Evolutionary conservation across 1,140 invertebrate genomes (phyloP).

Genomic region (Drosophila jambulina): DNA sequence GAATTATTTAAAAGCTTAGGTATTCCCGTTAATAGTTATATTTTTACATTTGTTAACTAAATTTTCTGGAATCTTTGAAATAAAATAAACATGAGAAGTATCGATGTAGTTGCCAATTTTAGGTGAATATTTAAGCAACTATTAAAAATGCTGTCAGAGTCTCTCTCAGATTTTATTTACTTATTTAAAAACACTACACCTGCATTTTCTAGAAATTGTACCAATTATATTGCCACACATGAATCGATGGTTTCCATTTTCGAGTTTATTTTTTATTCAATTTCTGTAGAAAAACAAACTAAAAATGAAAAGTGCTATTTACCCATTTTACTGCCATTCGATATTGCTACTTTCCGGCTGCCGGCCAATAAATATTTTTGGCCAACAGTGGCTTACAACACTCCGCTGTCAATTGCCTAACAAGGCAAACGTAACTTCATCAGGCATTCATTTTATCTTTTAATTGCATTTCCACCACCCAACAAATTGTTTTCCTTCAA

Average conservation of each 20-base stretch:
- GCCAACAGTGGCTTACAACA: neutral
- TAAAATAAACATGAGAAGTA: neutral
- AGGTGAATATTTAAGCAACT: neutral
- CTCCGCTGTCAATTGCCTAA: conserved; percentile 20
- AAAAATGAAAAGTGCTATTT: conserved; percentile 7
- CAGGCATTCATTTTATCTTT: conserved; percentile 20
- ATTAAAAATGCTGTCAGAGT: neutral
- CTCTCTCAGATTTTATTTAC: neutral
- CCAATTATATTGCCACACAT: neutral
- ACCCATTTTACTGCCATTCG: conserved; percentile 6
- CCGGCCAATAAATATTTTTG: conserved; percentile 5
- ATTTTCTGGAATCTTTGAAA: neutral
- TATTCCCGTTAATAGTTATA: no score
- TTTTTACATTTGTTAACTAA: neutral
- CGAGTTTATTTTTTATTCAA: neutral
- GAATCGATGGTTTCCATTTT: neutral
- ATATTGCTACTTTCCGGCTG: conserved; percentile 13
- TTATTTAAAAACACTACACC: neutral
- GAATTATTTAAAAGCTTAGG: neutral
- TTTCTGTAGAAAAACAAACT: conserved; percentile 4
- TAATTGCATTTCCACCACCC: conserved; percentile 55
- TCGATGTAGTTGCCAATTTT: neutral
- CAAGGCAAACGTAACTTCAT: conserved; percentile 1
- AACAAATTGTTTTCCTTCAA: conserved; percentile 37
- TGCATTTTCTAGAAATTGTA: neutral